These are phyloP conservation scores for Lasioglossum lativentre DNA, from an alignment of 2,888 invertebrate species.

Conservation along the genomic window DNA sequence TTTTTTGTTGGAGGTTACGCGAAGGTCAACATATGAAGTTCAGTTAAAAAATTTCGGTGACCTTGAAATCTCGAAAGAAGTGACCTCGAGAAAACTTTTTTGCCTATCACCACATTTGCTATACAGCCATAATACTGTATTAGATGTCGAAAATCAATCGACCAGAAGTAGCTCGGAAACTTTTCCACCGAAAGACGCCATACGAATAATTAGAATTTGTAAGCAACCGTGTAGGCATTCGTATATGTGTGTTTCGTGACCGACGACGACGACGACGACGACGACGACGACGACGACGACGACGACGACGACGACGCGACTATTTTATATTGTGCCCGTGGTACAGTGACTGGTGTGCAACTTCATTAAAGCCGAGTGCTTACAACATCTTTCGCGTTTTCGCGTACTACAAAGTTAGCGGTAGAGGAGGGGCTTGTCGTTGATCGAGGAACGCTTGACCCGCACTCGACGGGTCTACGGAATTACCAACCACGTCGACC, in stretches of 20 bases:
- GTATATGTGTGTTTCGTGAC: not conserved
- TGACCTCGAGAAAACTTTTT: too few relatives aligned
- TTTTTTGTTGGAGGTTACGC: too few relatives aligned
- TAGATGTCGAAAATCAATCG: too few relatives aligned
- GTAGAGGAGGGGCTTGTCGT: not conserved
- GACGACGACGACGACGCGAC: not conserved
- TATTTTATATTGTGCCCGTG: not conserved
- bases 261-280: not conserved
- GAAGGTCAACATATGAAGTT: too few relatives aligned
- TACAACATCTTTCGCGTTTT: not conserved
- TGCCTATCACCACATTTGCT: too few relatives aligned
- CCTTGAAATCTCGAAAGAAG: too few relatives aligned
- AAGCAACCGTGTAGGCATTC: not conserved
- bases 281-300: too few relatives aligned
- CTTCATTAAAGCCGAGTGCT: not conserved
- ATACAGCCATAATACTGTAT: too few relatives aligned
- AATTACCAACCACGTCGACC: not conserved
- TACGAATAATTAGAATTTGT: not conserved
- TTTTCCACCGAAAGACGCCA: too few relatives aligned
- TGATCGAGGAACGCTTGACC: conserved; percentile 8
- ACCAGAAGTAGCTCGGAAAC: too few relatives aligned
- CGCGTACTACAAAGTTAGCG: not conserved
- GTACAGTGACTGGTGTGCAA: not conserved
- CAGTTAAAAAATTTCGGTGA: too few relatives aligned
- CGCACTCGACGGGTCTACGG: conserved; percentile 3